phyloP scores from a whole-genome alignment of 2,113 vertebrate species.

The Gymnobelideus leadbeateri region DNA sequence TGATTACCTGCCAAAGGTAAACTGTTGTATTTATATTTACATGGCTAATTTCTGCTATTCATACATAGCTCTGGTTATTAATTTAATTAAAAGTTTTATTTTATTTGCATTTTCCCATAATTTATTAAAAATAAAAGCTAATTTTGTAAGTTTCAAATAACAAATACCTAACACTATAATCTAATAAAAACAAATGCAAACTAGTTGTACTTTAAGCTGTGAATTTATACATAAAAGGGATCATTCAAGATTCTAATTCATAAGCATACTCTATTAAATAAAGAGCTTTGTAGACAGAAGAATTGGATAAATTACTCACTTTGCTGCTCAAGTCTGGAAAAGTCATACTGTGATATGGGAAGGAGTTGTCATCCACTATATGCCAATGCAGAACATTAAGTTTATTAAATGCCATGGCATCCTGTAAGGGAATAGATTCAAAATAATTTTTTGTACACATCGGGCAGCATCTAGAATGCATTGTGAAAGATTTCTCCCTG shows the following conservation, averaged over 20 bases:
- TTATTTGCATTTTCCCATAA: background rate
- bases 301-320: constrained; percentile 82
- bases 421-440: constrained; percentile 84
- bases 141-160: constrained; percentile 35
- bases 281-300: background rate
- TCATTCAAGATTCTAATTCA: constrained; percentile 32
- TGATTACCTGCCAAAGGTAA: background rate
- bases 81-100: constrained; percentile 18
- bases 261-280: constrained; percentile 14
- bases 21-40: background rate
- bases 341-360: constrained; percentile 92
- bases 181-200: background rate
- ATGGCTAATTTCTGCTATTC: background rate
- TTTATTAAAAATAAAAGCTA: constrained; percentile 1
- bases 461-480: background rate
- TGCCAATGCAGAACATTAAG: constrained; percentile 99
- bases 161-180: background rate
- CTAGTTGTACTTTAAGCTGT: background rate
- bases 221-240: constrained; percentile 38
- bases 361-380: constrained; percentile 95
- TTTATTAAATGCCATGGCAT: constrained; percentile 98
- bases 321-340: constrained; percentile 94
- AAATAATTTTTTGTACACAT: background rate
- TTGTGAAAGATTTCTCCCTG: background rate
- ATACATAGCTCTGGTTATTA: constrained; percentile 11